Base-by-base conservation (phyloP, 53 echinoderm and acorn worm genomes). In the Temnopleurus reevesii region DNA sequence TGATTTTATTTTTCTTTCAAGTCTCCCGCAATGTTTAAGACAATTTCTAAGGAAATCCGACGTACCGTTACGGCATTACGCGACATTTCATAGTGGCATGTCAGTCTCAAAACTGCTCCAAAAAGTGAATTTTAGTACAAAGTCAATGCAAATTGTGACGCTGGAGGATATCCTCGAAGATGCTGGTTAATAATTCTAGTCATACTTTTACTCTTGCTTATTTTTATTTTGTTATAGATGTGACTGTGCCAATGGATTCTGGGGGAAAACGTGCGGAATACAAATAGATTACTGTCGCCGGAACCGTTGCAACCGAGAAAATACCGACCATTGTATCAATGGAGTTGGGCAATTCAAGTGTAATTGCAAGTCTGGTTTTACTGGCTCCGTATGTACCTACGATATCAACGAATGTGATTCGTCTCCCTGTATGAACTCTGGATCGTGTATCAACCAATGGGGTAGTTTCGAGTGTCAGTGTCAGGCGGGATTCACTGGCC, bases 321-420 rank as follows among this genome's bases (percentile, higher is more conserved):
- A 81, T 26, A 26, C 79, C 8, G 46, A 24, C 4, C n/a, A 0
- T 15, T 81, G 81, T 53, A 27, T 28, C 51, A 51, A 81, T 81
- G 53, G 26, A 29, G 29, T 49, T 51, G 46, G 46, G 10, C 1
- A 17, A 2, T 81, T 28, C 51, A 53, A 28, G 7, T 81, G 81
- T 51, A 12, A 28, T 17, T 80, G 80, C 17, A 51, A 46, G 15
- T 10, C 29, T 80, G 80, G 80, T 8, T 80, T 80, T 51, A 49
- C 46, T 25, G 80, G 80, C 43, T 21, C 10, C 24, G 27, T 12
- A 12, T 80, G 80, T 49, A 51, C 25, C 10, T 23, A 24, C 8
- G 80, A 80, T 24, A 49, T 80, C 53, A 29, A 80, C 30, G 80
- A 80, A 28, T 80, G 80, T 25, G 80, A 49, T 10, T n/a, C n/a